Evolutionary conservation across 1,140 invertebrate species (phyloP).

Genomic region (Atta texana): DNA sequence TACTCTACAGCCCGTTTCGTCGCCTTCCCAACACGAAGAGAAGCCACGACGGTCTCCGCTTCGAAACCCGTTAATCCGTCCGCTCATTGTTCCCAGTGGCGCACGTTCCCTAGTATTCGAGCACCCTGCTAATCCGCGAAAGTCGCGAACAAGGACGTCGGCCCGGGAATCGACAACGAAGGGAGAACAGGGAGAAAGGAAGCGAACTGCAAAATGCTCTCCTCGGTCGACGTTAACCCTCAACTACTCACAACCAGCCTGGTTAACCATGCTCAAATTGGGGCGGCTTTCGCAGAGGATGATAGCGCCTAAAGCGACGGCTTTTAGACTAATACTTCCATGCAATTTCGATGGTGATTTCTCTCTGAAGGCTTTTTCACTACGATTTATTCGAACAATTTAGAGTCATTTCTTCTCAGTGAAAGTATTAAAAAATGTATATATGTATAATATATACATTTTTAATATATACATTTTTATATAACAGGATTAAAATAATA

Average conservation of each 20-base stretch:
- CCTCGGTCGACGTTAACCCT: slow-evolving; percentile 43
- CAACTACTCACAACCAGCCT: slow-evolving; percentile 10
- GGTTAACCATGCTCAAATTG: slow-evolving; percentile 36
- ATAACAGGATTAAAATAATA: not conserved
- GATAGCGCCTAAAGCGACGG: not conserved
- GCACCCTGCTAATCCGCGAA: slow-evolving; percentile 58
- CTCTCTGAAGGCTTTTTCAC: not conserved
- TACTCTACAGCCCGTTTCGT: slow-evolving; percentile 55
- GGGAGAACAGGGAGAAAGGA: not conserved
- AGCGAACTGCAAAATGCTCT: slow-evolving; percentile 3
- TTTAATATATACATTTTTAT: too few relatives aligned
- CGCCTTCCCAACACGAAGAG: slow-evolving; percentile 51
- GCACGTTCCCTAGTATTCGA: slow-evolving; percentile 31
- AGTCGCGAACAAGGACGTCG: slow-evolving; percentile 54
- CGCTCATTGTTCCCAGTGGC: slow-evolving; percentile 50
- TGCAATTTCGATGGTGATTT: not conserved
- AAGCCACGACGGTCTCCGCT: slow-evolving; percentile 19
- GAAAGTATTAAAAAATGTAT: slow-evolving; percentile 10
- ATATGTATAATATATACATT: not conserved
- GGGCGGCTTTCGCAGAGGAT: slow-evolving; percentile 15
- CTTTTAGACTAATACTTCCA: not conserved
- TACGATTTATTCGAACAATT: not conserved
- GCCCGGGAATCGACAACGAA: not conserved
- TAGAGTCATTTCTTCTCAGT: not conserved
- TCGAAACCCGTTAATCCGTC: slow-evolving; percentile 60